Conservation (phyloP, 2,113 vertebrate genomes). For the Castor canadensis region DNA sequence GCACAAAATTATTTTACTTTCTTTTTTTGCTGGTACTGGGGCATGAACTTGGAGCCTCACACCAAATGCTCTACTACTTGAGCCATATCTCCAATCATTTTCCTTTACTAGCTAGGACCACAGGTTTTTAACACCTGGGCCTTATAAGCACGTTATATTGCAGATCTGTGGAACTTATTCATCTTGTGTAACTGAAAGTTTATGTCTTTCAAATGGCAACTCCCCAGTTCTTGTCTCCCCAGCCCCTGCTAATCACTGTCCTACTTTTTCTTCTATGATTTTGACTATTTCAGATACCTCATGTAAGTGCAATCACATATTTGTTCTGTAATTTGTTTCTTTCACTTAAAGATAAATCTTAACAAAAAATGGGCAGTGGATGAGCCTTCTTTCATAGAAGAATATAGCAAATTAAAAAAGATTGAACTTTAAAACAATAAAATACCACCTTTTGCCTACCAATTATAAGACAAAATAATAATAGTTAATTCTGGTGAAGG, state of each 20-base stretch:
- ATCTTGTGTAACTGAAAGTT: too few species aligned
- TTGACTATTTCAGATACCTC: neutral
- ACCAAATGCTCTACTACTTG: too few species aligned
- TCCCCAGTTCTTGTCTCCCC: neutral
- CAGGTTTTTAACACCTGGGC: too few species aligned
- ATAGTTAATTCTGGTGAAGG: neutral
- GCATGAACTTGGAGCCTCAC: too few species aligned
- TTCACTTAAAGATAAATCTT: neutral
- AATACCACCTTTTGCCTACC: neutral
- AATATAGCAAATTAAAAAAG: neutral
- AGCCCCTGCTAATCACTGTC: too few species aligned
- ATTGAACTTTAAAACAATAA: neutral
- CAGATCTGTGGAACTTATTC: too few species aligned
- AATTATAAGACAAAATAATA: neutral
- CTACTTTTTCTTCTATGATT: too few species aligned
- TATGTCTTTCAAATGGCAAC: neutral
- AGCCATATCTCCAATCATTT: too few species aligned
- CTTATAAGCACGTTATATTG: too few species aligned
- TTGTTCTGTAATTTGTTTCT: neutral
- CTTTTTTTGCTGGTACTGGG: too few species aligned
- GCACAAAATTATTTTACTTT: too few species aligned
- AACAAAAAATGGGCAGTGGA: neutral
- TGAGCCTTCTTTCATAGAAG: neutral
- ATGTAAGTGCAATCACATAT: neutral
- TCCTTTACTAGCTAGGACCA: too few species aligned